A percentile compares a stretch with the other conserved stretches of the same genome.
Evolutionary conservation across 2,797 vertebrate species (phyloP).

Genomic region (Premnoplex brunnescens): DNA sequence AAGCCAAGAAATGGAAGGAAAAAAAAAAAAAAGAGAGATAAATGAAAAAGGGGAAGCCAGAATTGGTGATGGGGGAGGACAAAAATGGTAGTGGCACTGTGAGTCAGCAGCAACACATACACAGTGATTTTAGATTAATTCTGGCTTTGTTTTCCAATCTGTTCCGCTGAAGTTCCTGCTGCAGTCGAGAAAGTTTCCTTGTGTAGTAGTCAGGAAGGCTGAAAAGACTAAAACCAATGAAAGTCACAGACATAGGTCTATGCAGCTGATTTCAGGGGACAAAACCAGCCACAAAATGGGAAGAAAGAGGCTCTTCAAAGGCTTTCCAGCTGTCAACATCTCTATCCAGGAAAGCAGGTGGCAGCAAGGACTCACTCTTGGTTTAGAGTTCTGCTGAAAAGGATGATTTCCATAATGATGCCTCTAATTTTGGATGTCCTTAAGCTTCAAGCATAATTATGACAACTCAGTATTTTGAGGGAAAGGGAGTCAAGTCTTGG

Average conservation of each 20-base stretch:
- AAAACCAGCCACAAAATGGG: neutral
- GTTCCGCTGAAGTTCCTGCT: neutral
- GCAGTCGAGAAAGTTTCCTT: neutral
- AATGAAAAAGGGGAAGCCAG: slow-evolving; percentile 5
- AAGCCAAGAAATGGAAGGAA: neutral
- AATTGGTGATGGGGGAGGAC: neutral
- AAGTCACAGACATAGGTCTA: neutral
- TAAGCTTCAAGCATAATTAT: neutral
- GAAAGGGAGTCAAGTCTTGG: neutral
- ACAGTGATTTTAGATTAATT: neutral
- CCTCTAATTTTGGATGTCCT: slow-evolving; percentile 34
- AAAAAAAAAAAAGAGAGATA: neutral
- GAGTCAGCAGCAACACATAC: neutral
- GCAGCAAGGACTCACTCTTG: neutral
- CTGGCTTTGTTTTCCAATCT: neutral
- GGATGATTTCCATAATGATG: neutral
- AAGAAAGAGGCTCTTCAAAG: neutral
- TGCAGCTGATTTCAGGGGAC: neutral
- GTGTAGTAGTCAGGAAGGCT: neutral
- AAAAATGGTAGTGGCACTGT: accelerated
- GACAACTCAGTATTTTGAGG: neutral
- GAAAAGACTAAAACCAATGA: neutral
- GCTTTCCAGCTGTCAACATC: neutral
- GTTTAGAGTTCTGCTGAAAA: neutral
- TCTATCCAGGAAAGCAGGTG: neutral